These are phyloP conservation scores for Mya arenaria DNA, from an alignment of 1,140 invertebrate species.

Conservation along the genomic window DNA sequence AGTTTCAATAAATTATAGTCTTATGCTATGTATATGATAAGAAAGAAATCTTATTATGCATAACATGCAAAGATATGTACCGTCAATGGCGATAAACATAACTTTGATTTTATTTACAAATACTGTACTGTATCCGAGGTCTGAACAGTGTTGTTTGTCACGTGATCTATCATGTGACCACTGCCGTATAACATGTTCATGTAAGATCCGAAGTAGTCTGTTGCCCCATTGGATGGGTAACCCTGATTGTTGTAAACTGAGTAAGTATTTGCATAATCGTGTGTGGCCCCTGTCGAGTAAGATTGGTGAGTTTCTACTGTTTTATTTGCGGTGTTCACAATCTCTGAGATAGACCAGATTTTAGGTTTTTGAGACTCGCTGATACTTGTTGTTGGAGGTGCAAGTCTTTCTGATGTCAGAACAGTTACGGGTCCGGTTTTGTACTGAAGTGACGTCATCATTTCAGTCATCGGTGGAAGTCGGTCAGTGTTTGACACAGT, in stretches of 20 bases:
- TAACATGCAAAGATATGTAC: no score
- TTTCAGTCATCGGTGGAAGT: slow-evolving; percentile 31
- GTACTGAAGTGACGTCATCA: slow-evolving; percentile 7
- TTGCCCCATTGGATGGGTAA: background rate
- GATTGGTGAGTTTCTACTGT: background rate
- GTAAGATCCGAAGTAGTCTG: background rate
- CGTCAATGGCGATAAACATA: no score
- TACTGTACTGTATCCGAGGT: background rate
- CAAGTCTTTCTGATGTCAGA: background rate
- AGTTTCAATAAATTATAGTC: no score
- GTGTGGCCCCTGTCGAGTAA: background rate
- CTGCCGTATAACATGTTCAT: background rate
- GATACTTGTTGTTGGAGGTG: background rate
- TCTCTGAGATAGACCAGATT: slow-evolving; percentile 53
- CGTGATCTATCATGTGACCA: no score
- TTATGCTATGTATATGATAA: no score
- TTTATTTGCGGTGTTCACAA: slow-evolving; percentile 23
- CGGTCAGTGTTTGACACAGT: background rate
- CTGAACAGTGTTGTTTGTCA: background rate
- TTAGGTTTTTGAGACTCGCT: slow-evolving; percentile 15
- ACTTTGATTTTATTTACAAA: background rate
- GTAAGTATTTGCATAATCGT: background rate
- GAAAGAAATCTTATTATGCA: no score
- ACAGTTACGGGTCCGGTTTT: background rate
- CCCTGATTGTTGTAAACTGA: background rate